Evolutionary conservation across 2,113 vertebrate species (phyloP).

Genomic region (Centropristis striata): DNA sequence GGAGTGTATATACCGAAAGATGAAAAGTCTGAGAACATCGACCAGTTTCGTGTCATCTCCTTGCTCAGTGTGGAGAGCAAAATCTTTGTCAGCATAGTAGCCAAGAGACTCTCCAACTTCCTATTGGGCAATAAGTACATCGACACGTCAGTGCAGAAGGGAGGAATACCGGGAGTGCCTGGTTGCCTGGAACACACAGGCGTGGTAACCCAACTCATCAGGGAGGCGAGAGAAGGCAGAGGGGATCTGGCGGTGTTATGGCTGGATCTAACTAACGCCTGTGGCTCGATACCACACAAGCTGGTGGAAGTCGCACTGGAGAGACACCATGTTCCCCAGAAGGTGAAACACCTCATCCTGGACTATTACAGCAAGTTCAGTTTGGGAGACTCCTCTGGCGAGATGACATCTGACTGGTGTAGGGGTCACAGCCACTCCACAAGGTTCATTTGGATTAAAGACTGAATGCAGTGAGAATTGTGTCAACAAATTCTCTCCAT

Average conservation of each 20-base stretch:
- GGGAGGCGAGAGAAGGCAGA: not conserved
- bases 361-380: no score
- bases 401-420: no score
- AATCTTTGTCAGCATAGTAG: not conserved
- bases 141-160: not conserved
- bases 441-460: no score
- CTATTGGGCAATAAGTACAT: not conserved
- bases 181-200: not conserved
- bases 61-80: not conserved
- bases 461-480: no score
- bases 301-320: no score
- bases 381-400: no score
- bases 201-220: not conserved
- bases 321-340: no score
- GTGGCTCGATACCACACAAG: no score
- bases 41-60: not conserved
- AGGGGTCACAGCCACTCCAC: no score
- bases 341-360: no score
- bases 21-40: not conserved
- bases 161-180: not conserved
- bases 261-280: not conserved
- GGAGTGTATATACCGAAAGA: not conserved
- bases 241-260: not conserved
- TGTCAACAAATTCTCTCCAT: no score
- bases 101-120: not conserved